These are phyloP conservation scores for Drosophila arizonae DNA, from an alignment of 1,140 invertebrate genomes.

Conservation along the genomic window DNA sequence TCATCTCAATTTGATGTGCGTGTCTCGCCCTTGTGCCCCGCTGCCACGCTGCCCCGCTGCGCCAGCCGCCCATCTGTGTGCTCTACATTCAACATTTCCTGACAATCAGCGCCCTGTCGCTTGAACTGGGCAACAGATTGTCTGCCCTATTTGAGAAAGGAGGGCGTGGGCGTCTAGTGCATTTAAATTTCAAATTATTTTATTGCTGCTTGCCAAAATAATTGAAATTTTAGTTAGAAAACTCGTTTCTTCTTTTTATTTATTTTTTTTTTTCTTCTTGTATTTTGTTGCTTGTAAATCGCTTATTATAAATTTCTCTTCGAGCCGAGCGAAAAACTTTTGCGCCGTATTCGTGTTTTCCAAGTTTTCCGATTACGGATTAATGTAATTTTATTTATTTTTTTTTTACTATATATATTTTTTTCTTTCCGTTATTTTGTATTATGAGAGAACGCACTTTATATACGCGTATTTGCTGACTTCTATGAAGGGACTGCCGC, in stretches of 20 bases:
- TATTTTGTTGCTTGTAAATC: constrained; percentile 66
- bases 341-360: constrained; percentile 54
- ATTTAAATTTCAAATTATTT: constrained; percentile 81
- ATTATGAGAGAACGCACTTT: constrained; percentile 11
- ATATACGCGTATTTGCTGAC: constrained; percentile 9
- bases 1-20: constrained; percentile 79
- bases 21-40: constrained; percentile 12
- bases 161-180: constrained; percentile 33
- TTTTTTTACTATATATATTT: constrained; percentile 35
- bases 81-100: constrained; percentile 6
- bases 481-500: constrained; percentile 18
- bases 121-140: constrained; percentile 66
- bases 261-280: constrained; percentile 18
- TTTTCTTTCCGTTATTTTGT: constrained; percentile 21
- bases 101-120: constrained; percentile 19
- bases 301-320: constrained; percentile 71
- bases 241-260: constrained; percentile 53
- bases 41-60: neutral
- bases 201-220: constrained; percentile 63
- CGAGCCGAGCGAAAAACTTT: constrained; percentile 63
- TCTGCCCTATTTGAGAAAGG: constrained; percentile 46
- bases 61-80: neutral
- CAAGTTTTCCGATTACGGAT: constrained; percentile 81
- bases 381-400: constrained; percentile 68
- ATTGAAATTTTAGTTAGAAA: constrained; percentile 79